Base-by-base conservation (phyloP, 1,140 invertebrate species). In the Eumeta japonica region DNA sequence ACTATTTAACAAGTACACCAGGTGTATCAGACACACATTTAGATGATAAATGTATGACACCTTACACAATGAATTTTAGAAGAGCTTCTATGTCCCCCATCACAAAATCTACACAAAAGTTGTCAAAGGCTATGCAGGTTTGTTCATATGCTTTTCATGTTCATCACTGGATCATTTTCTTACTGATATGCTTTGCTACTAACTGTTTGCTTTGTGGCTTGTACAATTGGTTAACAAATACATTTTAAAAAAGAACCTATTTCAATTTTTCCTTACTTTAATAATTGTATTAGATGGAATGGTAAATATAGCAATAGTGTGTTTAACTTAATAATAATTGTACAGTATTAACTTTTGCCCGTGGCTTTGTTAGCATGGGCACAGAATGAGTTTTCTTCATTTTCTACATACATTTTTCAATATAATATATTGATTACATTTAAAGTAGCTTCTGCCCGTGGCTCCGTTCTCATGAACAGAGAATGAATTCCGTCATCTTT, bases 41-140 rank as follows among this genome's bases (percentile, higher is more conserved):
- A 40, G 53, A 54, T 15, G 43, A 61, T 24, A 59, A 62, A 17
- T 64, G 60, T 40, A 34, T 55, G 49, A 76, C 58, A 53, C 81
- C 54, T 39, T 80, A 72, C 16, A 55, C 55, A 0, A 50, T 58
- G 2, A 66, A 64, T 65, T 82, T 66, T 47, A 78, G 81, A 28
- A 75, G 86, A 41, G 84, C 84, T 27, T 89, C 86, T 28, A 90
- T 91, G 87, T 90, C 88, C 5, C 89, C 89, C 1, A 90, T 92
- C 35, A 92, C 88, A 0, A 86, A 88, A 51, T 90, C 88, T 0
- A 84, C 89, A 3, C 87, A 89, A 55, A 84, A 87, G 62, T 85
- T 91, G 83, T 83, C 86, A 2, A 88, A 86, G 65, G 83, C 88
- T 28, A 90, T 92, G 88, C 88, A 90, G 86, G 89, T 90, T 80